Percentiles rank a stretch among this genome's conserved stretches.
Evolutionary conservation across 2,888 invertebrate species (phyloP).

Genomic region (Petrolisthes cinctipes): DNA sequence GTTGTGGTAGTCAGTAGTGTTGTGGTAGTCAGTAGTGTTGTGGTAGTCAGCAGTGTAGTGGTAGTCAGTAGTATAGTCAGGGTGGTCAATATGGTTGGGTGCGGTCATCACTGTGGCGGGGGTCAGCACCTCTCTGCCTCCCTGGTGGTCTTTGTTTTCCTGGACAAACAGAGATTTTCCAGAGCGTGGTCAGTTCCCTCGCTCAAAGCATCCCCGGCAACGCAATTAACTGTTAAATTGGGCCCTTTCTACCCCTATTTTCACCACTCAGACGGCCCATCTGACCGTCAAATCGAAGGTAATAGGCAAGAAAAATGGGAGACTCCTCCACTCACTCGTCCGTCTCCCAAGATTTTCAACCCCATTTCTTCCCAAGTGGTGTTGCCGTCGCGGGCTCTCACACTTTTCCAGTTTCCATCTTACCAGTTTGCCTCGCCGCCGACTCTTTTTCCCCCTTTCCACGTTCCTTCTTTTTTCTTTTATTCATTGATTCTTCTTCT

Average conservation of each 20-base stretch:
- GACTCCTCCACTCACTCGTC: conserved; percentile 50
- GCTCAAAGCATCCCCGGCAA: conserved; percentile 26
- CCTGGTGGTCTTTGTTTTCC: conserved; percentile 14
- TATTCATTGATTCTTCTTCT: background rate
- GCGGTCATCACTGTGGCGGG: background rate
- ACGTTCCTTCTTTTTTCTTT: background rate
- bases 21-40: too few relatives aligned
- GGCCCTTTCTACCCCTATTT: conserved; percentile 43
- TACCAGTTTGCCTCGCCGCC: background rate
- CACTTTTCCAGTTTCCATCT: background rate
- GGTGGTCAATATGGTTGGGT: background rate
- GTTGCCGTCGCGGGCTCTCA: conserved; percentile 34
- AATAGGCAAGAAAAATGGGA: conserved; percentile 58
- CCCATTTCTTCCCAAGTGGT: conserved; percentile 32
- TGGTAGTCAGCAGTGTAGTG: too few relatives aligned
- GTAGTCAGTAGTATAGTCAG: background rate
- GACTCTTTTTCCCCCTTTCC: background rate
- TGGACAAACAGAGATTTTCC: conserved; percentile 43
- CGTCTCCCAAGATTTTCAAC: conserved; percentile 49
- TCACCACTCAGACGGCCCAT: conserved; percentile 49
- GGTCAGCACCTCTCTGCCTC: background rate
- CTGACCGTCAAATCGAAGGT: conserved; percentile 60
- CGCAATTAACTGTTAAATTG: conserved; percentile 57
- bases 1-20: too few relatives aligned
- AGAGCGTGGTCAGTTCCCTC: conserved; percentile 15